Evolutionary conservation across 2,888 invertebrate species (phyloP), one percentile per base, ranked within the genome.

Genomic region (Drosophila melanosoma): DNA sequence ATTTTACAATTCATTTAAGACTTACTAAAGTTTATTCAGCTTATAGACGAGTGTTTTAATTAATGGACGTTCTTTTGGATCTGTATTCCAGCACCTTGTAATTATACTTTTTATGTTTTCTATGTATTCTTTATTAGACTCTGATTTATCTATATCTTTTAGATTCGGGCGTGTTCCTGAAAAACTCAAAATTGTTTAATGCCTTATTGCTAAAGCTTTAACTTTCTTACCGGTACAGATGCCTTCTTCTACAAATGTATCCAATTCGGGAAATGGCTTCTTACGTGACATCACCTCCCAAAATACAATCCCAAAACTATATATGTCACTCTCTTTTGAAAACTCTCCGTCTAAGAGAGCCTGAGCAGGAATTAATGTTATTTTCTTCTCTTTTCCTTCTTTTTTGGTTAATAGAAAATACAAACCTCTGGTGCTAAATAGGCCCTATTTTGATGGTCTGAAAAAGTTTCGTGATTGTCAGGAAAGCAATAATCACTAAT

Each of bases 371-470:
- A 36, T 3, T 36, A 53, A 23, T 29, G 29, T 29, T 29, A 29
- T 5, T 29, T 29, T 29, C 29, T 29, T 29, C 29, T 29, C 29
- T 29, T 29, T 29, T 29, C 6, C 29, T 29, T 29, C 5, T 29
- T 29, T 6, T 26, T 26, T 32, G 1, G 32, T 32, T 29, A 1
- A 3, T 20, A 26, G 2, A 17, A 11, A 4, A 20, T 42, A 40
- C 56, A 40, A n/a, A 61, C 60, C 52, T 61, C 60, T 26, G 60
- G 60, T 38, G 60, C 38, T 23, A 26, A 26, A 5, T 60, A 60
- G 4, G 40, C 40, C 11, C 3, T 40, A 15, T 56, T n/a, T 56
- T 29, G 29, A 32, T 40, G n/a, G 5, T 17, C 12, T 32, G 29
- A 8, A 32, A 1, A 32, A 2, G 17, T 8, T n/a, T n/a, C 12